Conservation (phyloP, 2,797 vertebrate genomes). For the Peromyscus melanophrys region DNA sequence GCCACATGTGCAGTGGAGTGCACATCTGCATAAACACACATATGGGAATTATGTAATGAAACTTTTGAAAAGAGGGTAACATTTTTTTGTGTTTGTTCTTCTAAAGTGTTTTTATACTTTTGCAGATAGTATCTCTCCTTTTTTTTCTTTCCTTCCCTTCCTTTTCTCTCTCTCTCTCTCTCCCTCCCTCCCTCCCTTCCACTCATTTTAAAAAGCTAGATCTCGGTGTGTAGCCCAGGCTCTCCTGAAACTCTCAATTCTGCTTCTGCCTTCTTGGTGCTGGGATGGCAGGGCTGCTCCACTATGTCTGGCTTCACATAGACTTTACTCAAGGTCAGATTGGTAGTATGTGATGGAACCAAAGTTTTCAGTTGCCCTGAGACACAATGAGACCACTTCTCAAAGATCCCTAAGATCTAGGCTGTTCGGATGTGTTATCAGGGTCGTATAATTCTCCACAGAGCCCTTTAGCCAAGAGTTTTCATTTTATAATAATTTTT, state of each 20-base stretch:
- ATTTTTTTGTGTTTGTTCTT: background rate
- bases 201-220: background rate
- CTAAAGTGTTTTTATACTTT: background rate
- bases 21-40: background rate
- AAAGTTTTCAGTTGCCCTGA: background rate
- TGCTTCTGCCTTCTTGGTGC: background rate
- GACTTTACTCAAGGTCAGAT: background rate
- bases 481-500: conserved; percentile 3
- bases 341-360: background rate
- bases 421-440: background rate
- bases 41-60: background rate
- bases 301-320: background rate
- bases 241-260: background rate
- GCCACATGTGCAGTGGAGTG: background rate
- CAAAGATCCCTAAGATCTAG: background rate
- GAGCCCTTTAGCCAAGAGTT: background rate
- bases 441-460: background rate
- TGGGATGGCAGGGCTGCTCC: background rate
- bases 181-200: too few relatives aligned
- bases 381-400: background rate
- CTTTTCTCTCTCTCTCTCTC: too few relatives aligned
- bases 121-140: background rate
- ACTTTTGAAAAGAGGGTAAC: background rate
- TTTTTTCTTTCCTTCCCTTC: background rate
- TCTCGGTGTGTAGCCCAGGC: background rate